Evolutionary conservation across 2,888 invertebrate genomes (phyloP).

Genomic region (Cremastobaeus sp.): DNA sequence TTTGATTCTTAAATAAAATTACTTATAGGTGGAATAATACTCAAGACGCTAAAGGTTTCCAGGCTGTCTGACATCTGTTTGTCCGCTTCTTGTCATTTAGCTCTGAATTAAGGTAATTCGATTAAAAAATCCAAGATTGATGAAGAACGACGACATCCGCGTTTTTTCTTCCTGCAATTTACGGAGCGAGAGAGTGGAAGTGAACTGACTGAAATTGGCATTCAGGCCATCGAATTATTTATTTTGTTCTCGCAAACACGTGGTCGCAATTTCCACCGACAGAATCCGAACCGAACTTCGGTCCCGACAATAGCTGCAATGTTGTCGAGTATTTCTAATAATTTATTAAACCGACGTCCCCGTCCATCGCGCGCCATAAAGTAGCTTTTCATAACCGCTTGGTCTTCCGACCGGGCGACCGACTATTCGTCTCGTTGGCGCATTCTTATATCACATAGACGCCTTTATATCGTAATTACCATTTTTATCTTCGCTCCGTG

Average conservation of each 20-base stretch:
- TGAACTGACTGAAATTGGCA: no score
- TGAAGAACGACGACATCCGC: no score
- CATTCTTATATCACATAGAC: constrained; percentile 71
- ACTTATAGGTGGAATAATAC: constrained; percentile 7
- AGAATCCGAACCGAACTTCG: constrained; percentile 7
- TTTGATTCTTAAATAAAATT: constrained; percentile 8
- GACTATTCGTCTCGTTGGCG: constrained; percentile 38
- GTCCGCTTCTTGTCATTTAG: no score
- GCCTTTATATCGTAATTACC: constrained; percentile 76
- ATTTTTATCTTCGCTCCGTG: constrained; percentile 72
- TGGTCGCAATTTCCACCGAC: constrained; percentile 11
- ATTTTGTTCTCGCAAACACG: constrained; percentile 31
- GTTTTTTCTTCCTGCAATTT: no score
- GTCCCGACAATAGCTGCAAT: constrained; percentile 38
- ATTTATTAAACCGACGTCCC: constrained; percentile 46
- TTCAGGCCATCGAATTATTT: background rate
- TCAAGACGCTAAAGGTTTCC: background rate
- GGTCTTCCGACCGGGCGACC: constrained; percentile 39
- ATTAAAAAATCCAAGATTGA: no score
- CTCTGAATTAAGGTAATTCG: no score
- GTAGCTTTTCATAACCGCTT: constrained; percentile 58
- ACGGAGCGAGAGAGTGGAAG: no score
- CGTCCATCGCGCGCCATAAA: constrained; percentile 39
- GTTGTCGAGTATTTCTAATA: constrained; percentile 50
- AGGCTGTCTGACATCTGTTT: no score